Evolutionary conservation across 2,888 invertebrate species (phyloP), one percentile per base, ranked within the genome.

Genomic region (Patella ulyssiponensis): DNA sequence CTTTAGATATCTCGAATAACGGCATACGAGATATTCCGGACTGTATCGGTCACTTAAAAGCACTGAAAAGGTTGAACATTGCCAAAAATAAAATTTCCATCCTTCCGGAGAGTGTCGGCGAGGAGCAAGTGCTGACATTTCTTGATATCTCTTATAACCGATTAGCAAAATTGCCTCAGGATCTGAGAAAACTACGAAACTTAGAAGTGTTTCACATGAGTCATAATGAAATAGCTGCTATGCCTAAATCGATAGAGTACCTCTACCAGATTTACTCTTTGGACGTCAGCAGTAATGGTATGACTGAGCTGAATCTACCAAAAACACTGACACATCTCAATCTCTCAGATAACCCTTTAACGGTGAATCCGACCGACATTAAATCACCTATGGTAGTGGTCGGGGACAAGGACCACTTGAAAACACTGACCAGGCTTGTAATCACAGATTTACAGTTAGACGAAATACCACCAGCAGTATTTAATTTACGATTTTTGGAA

Each of bases 291-390:
- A 80, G 82, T 20, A 91, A 91, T 73, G 85, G 87, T 15, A 76
- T 91, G 52, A 86, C 87, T 1, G 88, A 88, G 20, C 80, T 91
- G 52, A 77, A 79, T 71, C 79, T 91, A 9, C 91, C 91, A 17
- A 89, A 88, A 77, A 88, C 90, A 0, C 76, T 90, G 53, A 85
- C 82, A 1, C 79, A 84, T 11, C 81, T 91, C 20, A 82, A 84
- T 64, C 75, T 90, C 17, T 88, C 90, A 2, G 86, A 88, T 53
- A 91, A 90, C 75, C 89, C 89, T 0, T 76, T 90, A n/a, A 86
- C 86, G 14, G 81, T 87, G 71, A 87, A 87, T 78, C 84, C 80
- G 44, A 81, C 82, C 3, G 88, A 87, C 77, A 74, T 83, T 53
- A 83, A 85, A 56, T 86, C 88, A 27, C 83, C 86, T 11, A 82